Base-by-base conservation (phyloP, 2,113 vertebrate species). In the Spilogale gracilis region DNA sequence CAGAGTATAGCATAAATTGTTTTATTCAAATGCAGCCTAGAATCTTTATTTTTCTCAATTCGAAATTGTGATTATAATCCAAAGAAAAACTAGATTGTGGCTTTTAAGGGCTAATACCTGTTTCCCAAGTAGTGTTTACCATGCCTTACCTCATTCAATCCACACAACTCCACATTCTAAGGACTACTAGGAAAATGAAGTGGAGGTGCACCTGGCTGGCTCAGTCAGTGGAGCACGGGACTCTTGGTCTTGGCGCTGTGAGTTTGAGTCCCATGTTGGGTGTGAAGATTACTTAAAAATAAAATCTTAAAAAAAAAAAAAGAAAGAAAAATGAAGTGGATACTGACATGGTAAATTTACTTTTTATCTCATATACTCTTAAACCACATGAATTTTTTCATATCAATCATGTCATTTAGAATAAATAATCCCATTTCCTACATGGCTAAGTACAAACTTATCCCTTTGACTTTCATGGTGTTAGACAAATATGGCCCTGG, bases 21-120 rank as follows among this genome's bases (percentile, higher is more conserved):
- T 96, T 94, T 84, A 93, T 58, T 94, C 48, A 73, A 27, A 73
- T 84, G 89, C 65, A 84, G 23, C 73, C 48, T 82, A 50, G 76
- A 93, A 91, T 7, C 30, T 90, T 83, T 32, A 56, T 81, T 91
- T 91, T 92, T 76, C 50, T 97, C 92, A 91, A 65, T n/a, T 94
- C 5, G 74, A 95, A 95, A 89, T 4, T 56, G 48, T 88, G 60
- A 94, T 79, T 81, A 93, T 80, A 94, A 95, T 85, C 48, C 13
- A 71, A 81, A 90, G 25, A 30, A 82, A 91, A 93, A 81, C 23
- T 38, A 43, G 73, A 61, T 12, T 65, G 69, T 91, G 27, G n/a
- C 76, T 90, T 94, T 73, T 71, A 82, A 94, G 5, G 93, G 52
- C 89, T 38, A 89, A 32, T 69, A 63, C 18, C 12, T 91, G 25